These are phyloP conservation scores for Euura lappo DNA, from an alignment of 1,140 invertebrate species.

Conservation along the genomic window DNA sequence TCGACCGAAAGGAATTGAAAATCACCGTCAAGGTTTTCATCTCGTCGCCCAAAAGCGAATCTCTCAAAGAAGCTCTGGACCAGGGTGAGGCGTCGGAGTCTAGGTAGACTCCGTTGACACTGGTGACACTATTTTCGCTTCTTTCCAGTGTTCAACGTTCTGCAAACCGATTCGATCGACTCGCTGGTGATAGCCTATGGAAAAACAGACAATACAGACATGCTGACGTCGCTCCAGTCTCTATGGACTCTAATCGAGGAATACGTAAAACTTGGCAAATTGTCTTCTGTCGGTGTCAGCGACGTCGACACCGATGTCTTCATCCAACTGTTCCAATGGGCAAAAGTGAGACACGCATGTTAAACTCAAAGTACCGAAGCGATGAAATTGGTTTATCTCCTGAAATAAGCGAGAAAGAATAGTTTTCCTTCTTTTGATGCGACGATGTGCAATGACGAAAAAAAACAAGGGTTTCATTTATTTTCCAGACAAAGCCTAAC, in stretches of 20 bases:
- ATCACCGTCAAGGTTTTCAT: slow-evolving; percentile 67
- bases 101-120: not conserved
- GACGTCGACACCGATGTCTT: slow-evolving; percentile 87
- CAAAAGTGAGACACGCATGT: slow-evolving; percentile 62
- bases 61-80: slow-evolving; percentile 58
- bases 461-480: slow-evolving; percentile 13
- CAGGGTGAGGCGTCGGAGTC: slow-evolving; percentile 48
- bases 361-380: too few species aligned
- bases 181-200: slow-evolving; percentile 78
- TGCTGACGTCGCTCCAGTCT: slow-evolving; percentile 69
- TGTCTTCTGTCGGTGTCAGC: slow-evolving; percentile 82
- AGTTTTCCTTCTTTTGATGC: too few species aligned
- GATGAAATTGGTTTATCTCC: slow-evolving; percentile 1
- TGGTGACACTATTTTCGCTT: slow-evolving; percentile 11
- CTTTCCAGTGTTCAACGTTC: slow-evolving; percentile 68
- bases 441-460: too few species aligned
- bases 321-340: slow-evolving; percentile 76
- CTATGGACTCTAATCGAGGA: slow-evolving; percentile 78
- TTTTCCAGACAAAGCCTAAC: slow-evolving; percentile 77
- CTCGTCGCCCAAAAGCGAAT: slow-evolving; percentile 50
- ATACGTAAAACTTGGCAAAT: slow-evolving; percentile 68
- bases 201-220: slow-evolving; percentile 55
- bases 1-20: slow-evolving; percentile 65
- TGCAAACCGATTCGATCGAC: slow-evolving; percentile 73
- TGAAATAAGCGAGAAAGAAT: not conserved